Evolutionary conservation across 1,140 invertebrate species (phyloP).

Genomic region (Drosophila sturtevanti): DNA sequence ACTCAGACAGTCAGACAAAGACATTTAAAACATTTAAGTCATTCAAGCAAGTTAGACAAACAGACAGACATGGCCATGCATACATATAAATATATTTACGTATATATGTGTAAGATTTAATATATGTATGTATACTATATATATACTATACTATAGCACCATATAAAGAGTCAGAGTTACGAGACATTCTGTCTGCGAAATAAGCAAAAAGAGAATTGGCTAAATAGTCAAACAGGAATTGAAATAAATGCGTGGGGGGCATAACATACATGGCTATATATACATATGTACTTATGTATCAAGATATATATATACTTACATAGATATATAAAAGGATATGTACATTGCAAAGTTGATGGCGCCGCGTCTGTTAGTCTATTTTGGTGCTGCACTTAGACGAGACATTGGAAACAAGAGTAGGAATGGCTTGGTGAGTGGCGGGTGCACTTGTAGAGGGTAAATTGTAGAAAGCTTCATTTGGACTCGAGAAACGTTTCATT

Average conservation of each 20-base stretch:
- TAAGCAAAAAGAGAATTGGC: constrained; percentile 34
- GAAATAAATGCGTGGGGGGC: constrained; percentile 49
- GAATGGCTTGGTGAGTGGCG: neutral
- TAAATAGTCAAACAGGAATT: constrained; percentile 41
- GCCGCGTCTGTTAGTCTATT: constrained; percentile 40
- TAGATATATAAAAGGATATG: neutral
- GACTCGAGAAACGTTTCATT: constrained; percentile 9
- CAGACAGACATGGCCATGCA: constrained; percentile 10
- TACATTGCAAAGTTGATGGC: constrained; percentile 38
- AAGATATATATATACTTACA: neutral
- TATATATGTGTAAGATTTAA: too few species aligned
- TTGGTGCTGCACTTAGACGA: neutral
- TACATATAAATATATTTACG: neutral
- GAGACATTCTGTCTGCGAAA: constrained; percentile 44
- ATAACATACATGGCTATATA: neutral
- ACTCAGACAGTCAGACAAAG: constrained; percentile 52
- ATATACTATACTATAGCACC: neutral
- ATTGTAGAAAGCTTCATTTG: constrained; percentile 62
- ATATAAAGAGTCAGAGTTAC: constrained; percentile 7
- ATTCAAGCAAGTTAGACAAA: constrained; percentile 67
- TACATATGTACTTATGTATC: neutral
- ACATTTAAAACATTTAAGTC: constrained; percentile 65
- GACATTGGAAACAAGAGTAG: neutral
- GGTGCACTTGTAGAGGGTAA: constrained; percentile 21
- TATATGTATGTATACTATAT: neutral